Evolutionary conservation across 2,113 vertebrate species (phyloP).

Genomic region (Reinhardtius hippoglossoides): DNA sequence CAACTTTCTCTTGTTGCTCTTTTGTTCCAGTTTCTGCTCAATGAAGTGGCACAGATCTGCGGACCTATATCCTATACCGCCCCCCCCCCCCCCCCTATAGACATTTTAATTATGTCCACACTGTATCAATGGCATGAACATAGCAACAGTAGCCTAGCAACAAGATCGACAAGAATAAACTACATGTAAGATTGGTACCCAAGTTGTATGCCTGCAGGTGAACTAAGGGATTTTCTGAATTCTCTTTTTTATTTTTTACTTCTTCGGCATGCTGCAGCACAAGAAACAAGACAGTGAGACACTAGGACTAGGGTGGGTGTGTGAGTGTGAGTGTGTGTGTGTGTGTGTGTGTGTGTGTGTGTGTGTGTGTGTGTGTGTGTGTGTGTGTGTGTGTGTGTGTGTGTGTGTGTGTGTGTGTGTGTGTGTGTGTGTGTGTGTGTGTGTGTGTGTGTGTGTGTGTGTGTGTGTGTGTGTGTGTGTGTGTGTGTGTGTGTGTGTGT

Average conservation of each 20-base stretch:
- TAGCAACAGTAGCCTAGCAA: conserved; percentile 85
- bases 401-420: background rate
- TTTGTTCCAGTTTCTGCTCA: conserved; percentile 18
- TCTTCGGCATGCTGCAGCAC: background rate
- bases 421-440: background rate
- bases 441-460: background rate
- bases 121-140: conserved; percentile 78
- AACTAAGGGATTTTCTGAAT: conserved; percentile 60
- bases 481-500: conserved; percentile 22
- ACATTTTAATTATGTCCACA: conserved; percentile 78
- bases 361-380: no score
- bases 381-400: conserved; percentile 24
- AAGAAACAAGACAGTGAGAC: conserved; percentile 19
- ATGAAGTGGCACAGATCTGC: conserved; percentile 22
- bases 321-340: no score
- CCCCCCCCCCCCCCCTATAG: conserved; percentile 65
- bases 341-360: background rate
- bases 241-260: conserved; percentile 14
- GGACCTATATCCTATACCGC: conserved; percentile 54
- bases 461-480: background rate
- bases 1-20: conserved; percentile 9
- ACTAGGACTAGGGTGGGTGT: background rate
- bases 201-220: conserved; percentile 74
- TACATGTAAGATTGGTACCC: conserved; percentile 77
- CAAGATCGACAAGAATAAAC: conserved; percentile 81